Base-by-base conservation (phyloP, 2,797 vertebrate genomes). In the Semotilus atromaculatus region DNA sequence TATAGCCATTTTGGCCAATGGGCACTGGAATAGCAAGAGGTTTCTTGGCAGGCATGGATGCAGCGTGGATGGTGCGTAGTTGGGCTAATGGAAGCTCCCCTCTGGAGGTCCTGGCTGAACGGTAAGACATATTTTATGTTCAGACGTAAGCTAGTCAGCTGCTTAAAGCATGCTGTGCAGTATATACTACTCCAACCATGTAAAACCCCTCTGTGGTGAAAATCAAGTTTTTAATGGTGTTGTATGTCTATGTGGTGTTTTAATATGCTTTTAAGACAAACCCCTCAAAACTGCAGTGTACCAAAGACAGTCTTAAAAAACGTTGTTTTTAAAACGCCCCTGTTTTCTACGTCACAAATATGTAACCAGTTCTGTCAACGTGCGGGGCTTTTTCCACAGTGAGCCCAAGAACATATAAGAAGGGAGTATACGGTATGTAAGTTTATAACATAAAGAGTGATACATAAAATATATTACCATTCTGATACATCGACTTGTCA, bases 1-100 rank as follows among this genome's bases (percentile, higher is more conserved):
- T 72, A 1, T 89, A 96, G 98, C 98, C 98, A 0, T 99, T 99
- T 93, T 99, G 98, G 98, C 98, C 98, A 13, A 99, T 99, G 98
- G 98, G 98, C 89, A 99, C 98, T 60, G 98, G 98, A 90, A 99
- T 99, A 87, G 98, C 98, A 23, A 96, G 98, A 81, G 98, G 98
- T 71, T 99, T 99, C 93, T 93, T 99, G 90, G 98, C 98, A 90
- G 98, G 96, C 51, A 97, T 99, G 95, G 98, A 99, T 91, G 97
- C 98, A 0, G 98, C 95, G 67, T 99, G 98, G 98, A 99, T 99
- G 98, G 97, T 99, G 91, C 97, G 94, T 88, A 98, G 97, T 87
- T 99, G 98, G 97, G 97, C 98, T 0, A 96, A 98, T 0, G 98
- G 97, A 88, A 96, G 95, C 38, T 93, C 95, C 23, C 95, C 97